A percentile compares a stretch with the other conserved stretches of the same genome.
Evolutionary conservation across 2,888 invertebrate genomes (phyloP).

Genomic region (Megalurothrips usitatus): DNA sequence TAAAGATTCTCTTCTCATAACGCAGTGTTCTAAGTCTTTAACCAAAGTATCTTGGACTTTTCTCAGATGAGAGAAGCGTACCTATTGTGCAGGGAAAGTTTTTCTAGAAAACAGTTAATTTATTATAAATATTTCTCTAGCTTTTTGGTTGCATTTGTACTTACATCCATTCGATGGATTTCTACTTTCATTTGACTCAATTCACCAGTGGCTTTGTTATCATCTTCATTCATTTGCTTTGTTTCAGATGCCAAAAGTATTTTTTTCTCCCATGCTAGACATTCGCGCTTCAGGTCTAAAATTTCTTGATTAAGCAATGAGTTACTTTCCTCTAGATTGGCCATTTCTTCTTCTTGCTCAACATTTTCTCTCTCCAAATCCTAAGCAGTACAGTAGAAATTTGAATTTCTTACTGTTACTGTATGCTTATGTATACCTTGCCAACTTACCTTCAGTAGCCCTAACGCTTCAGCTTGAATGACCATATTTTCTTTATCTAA

Average conservation of each 20-base stretch:
- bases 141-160: conserved; percentile 27
- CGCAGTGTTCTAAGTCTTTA: conserved; percentile 60
- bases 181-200: conserved; percentile 71
- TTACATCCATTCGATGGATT: conserved; percentile 79
- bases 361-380: conserved; percentile 49
- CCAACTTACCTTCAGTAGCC: conserved; percentile 50
- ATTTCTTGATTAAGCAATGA: conserved; percentile 59
- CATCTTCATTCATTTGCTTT: conserved; percentile 61
- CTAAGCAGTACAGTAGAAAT: neutral
- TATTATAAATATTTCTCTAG: neutral
- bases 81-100: conserved; percentile 40
- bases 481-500: conserved; percentile 55
- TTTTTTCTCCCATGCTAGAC: conserved; percentile 77
- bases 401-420: neutral
- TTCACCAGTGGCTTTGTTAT: conserved; percentile 63
- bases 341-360: conserved; percentile 63
- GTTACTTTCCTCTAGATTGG: conserved; percentile 62
- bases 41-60: conserved; percentile 58
- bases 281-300: conserved; percentile 60
- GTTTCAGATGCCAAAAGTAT: conserved; percentile 65
- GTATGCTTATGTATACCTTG: neutral
- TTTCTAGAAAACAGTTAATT: neutral
- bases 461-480: conserved; percentile 51
- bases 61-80: conserved; percentile 50
- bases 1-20: conserved; percentile 60